Percentiles rank a stretch among this genome's conserved stretches.
Evolutionary conservation across 2,797 vertebrate species (phyloP).

Genomic region (Pipistrellus kuhlii): DNA sequence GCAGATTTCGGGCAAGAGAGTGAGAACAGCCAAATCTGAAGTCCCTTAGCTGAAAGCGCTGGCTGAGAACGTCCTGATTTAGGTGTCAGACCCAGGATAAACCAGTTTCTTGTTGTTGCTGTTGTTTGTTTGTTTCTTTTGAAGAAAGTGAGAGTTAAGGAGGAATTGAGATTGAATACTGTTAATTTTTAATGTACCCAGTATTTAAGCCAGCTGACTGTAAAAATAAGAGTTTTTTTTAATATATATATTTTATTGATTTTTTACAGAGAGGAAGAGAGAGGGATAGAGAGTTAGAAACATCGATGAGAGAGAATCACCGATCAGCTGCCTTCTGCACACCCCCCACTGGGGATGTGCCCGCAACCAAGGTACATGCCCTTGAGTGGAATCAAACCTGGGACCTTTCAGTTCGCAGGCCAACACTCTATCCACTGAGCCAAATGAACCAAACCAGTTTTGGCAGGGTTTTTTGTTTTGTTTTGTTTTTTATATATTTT

Average conservation of each 20-base stretch:
- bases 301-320: too few relatives aligned
- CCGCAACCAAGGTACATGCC: too few relatives aligned
- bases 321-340: too few relatives aligned
- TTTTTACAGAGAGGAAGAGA: too few relatives aligned
- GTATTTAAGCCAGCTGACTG: not conserved
- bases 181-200: slow-evolving; percentile 12
- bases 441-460: too few relatives aligned
- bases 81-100: not conserved
- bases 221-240: not conserved
- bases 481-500: not conserved
- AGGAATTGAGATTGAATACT: not conserved
- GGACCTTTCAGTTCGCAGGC: too few relatives aligned
- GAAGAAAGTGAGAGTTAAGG: not conserved
- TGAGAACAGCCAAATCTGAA: not conserved
- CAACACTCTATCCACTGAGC: too few relatives aligned
- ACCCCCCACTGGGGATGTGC: too few relatives aligned
- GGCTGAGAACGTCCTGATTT: not conserved
- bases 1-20: not conserved
- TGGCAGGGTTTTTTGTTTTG: not conserved
- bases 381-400: too few relatives aligned
- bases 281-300: too few relatives aligned
- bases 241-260: too few relatives aligned
- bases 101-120: not conserved
- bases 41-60: not conserved
- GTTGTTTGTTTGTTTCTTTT: slow-evolving; percentile 22